Conservation (phyloP, 2,797 vertebrate genomes). For the Sebastes wilsoni region DNA sequence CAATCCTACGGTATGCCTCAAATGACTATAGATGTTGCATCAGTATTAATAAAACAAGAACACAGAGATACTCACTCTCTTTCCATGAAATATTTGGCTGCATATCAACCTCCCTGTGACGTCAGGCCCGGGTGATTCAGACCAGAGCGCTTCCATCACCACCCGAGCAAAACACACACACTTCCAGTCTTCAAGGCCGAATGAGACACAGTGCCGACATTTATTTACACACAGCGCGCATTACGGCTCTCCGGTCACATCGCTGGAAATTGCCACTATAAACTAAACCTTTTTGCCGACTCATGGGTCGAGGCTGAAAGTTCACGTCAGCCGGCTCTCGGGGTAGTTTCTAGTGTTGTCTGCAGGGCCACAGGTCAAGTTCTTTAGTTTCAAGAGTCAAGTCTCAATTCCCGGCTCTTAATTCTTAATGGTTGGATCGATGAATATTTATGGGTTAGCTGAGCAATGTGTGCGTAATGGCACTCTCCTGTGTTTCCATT, state of each 20-base stretch:
- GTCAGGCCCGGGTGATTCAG: constrained; percentile 33
- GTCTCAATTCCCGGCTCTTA: constrained; percentile 71
- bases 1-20: neutral
- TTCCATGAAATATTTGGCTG: constrained; percentile 31
- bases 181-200: constrained; percentile 16
- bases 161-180: constrained; percentile 3
- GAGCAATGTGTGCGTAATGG: constrained; percentile 52
- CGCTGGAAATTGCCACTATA: constrained; percentile 26
- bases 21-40: neutral
- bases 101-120: constrained; percentile 17
- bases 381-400: constrained; percentile 73
- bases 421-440: constrained; percentile 71
- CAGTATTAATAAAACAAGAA: constrained; percentile 3
- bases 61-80: neutral
- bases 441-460: constrained; percentile 71
- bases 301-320: constrained; percentile 13
- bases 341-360: constrained; percentile 34
- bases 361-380: constrained; percentile 52
- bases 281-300: constrained; percentile 24
- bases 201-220: neutral
- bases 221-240: constrained; percentile 38
- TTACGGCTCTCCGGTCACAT: constrained; percentile 3
- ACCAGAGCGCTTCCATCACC: constrained; percentile 17
- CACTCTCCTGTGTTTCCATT: constrained; percentile 56
- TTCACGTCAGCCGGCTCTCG: constrained; percentile 19